Evolutionary conservation across 92 coral and sea anemone genomes (phyloP).

Genomic region (Paragorgia papillata): DNA sequence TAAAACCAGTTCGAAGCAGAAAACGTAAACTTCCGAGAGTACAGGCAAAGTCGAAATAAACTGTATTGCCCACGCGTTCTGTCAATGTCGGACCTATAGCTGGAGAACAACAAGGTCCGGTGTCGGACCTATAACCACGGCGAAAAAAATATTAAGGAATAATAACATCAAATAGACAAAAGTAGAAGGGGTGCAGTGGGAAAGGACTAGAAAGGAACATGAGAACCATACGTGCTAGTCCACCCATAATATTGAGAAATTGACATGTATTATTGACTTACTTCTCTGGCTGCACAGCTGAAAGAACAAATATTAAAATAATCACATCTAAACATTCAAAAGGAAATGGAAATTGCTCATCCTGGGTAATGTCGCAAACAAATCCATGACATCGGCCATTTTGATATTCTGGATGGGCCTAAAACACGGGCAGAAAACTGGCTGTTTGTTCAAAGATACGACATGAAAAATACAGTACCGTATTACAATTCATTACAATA

Average conservation of each 20-base stretch:
- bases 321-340: constrained; percentile 80
- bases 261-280: constrained; percentile 64
- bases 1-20: too few species aligned
- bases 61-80: too few species aligned
- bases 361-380: constrained; percentile 89
- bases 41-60: too few species aligned
- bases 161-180: too few species aligned
- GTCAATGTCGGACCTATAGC: too few species aligned
- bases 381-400: constrained; percentile 86
- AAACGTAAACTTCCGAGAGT: too few species aligned
- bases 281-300: constrained; percentile 94
- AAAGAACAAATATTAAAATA: constrained; percentile 82
- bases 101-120: too few species aligned
- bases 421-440: neutral
- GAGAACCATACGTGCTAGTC: neutral
- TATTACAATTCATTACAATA: neutral
- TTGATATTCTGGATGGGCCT: constrained; percentile 86
- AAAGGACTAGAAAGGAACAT: too few species aligned
- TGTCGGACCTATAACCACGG: too few species aligned
- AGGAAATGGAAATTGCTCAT: constrained; percentile 76
- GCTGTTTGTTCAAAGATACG: neutral
- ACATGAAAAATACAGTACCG: neutral
- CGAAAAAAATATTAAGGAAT: too few species aligned
- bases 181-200: too few species aligned
- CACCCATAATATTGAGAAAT: too few species aligned